Evolutionary conservation across 2,113 vertebrate genomes (phyloP).

Genomic region (Calyptommatus sinebrachiatus): DNA sequence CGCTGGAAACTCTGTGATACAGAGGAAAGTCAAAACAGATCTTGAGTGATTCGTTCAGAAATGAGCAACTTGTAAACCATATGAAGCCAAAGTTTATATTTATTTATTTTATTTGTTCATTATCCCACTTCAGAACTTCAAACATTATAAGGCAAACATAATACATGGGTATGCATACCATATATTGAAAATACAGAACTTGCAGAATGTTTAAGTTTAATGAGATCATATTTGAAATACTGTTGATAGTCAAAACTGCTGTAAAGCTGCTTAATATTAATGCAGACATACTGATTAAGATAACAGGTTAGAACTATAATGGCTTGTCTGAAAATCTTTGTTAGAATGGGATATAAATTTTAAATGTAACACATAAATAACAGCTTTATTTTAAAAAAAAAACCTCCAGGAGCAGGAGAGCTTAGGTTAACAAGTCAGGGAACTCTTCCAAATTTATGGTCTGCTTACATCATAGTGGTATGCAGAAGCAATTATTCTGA

Average conservation of each 20-base stretch:
- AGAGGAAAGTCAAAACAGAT: too few species aligned
- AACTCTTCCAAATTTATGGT: conserved; percentile 50
- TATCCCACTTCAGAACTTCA: too few species aligned
- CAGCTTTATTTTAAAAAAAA: conserved; percentile 48
- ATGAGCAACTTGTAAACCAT: too few species aligned
- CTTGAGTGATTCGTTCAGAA: too few species aligned
- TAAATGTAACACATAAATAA: neutral
- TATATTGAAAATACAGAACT: neutral
- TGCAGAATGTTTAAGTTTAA: neutral
- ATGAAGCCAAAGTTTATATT: too few species aligned
- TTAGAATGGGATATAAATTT: neutral
- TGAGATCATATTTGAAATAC: neutral
- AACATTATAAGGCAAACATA: too few species aligned
- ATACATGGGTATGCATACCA: too few species aligned
- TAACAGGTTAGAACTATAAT: conserved; percentile 72
- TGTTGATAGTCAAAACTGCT: neutral
- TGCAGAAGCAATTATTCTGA: conserved; percentile 43
- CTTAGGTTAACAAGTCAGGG: conserved; percentile 47
- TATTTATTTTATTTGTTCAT: too few species aligned
- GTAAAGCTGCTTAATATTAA: conserved; percentile 14
- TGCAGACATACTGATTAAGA: conserved; percentile 66
- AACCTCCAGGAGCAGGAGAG: conserved; percentile 59
- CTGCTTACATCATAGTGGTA: conserved; percentile 20
- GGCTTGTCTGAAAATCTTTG: neutral
- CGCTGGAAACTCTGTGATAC: too few species aligned